A percentile compares a stretch with the other conserved stretches of the same genome.
Conservation (phyloP, 2,113 vertebrate genomes). For the Myotis davidii region DNA sequence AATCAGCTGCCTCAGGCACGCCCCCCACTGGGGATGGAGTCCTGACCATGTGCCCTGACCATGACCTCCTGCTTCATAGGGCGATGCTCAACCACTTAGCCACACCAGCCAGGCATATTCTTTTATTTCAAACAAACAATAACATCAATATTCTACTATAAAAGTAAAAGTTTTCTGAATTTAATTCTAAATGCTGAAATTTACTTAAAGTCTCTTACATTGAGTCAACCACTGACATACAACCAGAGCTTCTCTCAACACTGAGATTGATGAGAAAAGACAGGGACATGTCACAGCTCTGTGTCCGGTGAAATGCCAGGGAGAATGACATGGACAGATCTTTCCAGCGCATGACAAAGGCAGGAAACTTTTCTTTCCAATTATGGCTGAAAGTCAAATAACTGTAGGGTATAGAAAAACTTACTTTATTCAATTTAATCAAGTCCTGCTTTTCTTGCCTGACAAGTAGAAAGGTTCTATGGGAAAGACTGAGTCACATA, state of each 20-base stretch:
- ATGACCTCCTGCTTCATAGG: too few species aligned
- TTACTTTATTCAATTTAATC: slow-evolving; percentile 25
- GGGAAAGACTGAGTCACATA: neutral
- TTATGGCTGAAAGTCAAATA: neutral
- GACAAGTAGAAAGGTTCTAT: neutral
- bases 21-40: too few species aligned
- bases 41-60: too few species aligned
- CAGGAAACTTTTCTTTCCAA: slow-evolving; percentile 14
- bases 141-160: neutral
- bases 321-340: neutral
- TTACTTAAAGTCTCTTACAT: neutral
- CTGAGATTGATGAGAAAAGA: neutral
- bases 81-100: too few species aligned
- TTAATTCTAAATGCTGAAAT: slow-evolving; percentile 5
- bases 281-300: neutral
- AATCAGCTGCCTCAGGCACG: too few species aligned
- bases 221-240: neutral
- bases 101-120: too few species aligned
- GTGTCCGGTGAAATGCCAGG: neutral
- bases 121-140: slow-evolving; percentile 19
- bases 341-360: neutral
- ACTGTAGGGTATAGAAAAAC: slow-evolving; percentile 6
- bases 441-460: neutral
- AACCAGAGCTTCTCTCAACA: neutral
- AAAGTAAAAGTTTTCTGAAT: neutral